Evolutionary conservation across 2,113 vertebrate genomes (phyloP).

Genomic region (Regulus satrapa): DNA sequence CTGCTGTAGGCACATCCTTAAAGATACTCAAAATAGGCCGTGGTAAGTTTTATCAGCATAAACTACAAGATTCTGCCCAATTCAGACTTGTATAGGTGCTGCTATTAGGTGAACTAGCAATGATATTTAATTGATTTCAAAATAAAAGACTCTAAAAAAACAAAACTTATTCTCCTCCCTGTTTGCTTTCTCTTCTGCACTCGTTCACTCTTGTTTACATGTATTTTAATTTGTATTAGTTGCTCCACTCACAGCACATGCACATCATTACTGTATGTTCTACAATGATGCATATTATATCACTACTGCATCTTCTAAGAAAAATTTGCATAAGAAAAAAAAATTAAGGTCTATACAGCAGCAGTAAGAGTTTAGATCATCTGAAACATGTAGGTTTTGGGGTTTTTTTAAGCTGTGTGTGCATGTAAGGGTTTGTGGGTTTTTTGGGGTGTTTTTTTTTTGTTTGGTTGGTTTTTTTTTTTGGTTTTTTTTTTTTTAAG

Average conservation of each 20-base stretch:
- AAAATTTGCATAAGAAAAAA: not conserved
- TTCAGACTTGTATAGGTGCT: not conserved
- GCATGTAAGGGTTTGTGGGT: fast-evolving
- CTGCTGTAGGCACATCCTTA: not conserved
- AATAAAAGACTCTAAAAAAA: not conserved
- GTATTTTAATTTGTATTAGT: not conserved
- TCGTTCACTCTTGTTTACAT: not conserved
- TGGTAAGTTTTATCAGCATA: not conserved
- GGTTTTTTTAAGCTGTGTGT: not conserved
- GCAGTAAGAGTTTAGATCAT: not conserved
- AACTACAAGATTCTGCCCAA: not conserved
- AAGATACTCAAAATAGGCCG: not conserved
- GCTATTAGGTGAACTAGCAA: not conserved
- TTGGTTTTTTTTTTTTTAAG: not conserved
- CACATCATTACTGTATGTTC: not conserved
- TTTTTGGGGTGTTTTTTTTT: no score
- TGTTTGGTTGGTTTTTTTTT: no score
- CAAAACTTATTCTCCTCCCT: not conserved
- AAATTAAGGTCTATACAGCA: not conserved
- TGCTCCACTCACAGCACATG: not conserved
- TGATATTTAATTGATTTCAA: conserved; percentile 8
- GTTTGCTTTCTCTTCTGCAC: not conserved
- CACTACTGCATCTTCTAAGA: not conserved
- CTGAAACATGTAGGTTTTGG: not conserved
- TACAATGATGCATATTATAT: no score